These are phyloP conservation scores for Zosterops japonicus DNA, from an alignment of 2,113 vertebrate genomes.

Conservation along the genomic window DNA sequence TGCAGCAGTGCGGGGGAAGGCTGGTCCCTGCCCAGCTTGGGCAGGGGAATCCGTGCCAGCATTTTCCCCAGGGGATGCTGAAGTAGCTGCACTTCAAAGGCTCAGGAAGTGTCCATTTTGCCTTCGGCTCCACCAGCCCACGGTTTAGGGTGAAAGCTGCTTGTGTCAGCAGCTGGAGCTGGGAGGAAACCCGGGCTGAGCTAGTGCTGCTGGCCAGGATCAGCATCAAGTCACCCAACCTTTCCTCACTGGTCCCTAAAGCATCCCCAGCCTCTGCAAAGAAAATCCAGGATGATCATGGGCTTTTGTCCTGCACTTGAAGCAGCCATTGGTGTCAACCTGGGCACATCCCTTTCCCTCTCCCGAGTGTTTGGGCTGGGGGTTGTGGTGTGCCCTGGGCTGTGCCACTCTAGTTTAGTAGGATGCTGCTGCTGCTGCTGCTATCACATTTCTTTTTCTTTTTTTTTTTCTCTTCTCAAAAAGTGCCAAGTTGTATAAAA, in stretches of 20 bases:
- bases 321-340: background rate
- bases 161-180: slow-evolving; percentile 51
- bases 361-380: fast-evolving
- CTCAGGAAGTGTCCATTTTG: slow-evolving; percentile 18
- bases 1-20: background rate
- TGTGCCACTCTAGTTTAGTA: background rate
- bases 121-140: slow-evolving; percentile 44
- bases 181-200: background rate
- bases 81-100: slow-evolving; percentile 59
- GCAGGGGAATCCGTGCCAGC: background rate
- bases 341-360: background rate
- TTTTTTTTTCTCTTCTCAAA: background rate
- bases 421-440: background rate
- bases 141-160: slow-evolving; percentile 1
- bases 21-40: background rate
- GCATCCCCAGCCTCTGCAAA: background rate
- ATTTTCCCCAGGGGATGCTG: background rate
- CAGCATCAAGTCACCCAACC: background rate
- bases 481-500: background rate
- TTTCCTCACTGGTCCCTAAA: background rate
- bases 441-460: background rate
- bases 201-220: background rate
- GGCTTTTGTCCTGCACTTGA: background rate
- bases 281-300: background rate
- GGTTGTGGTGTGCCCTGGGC: background rate